Conservation (phyloP, 1,140 invertebrate species). For the Zophobas morio region DNA sequence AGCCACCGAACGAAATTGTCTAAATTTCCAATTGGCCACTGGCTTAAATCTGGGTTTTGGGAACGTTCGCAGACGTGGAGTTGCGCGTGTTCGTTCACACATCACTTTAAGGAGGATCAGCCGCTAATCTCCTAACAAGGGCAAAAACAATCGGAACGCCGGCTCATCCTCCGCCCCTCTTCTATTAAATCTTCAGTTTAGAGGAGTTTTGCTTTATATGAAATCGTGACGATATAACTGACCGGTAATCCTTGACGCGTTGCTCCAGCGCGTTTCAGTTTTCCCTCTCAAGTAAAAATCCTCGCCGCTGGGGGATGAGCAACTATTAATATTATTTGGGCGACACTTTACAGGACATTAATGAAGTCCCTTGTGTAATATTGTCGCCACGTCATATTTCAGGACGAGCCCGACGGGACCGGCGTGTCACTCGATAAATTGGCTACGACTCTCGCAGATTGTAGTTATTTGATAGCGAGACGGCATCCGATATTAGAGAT, state of each 20-base stretch:
- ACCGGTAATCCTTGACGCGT: conserved; percentile 22
- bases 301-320: conserved; percentile 45
- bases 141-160: conserved; percentile 64
- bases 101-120: conserved; percentile 64
- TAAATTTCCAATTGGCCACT: not conserved
- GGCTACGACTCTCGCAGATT: conserved; percentile 56
- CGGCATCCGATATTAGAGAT: conserved; percentile 44
- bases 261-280: conserved; percentile 11
- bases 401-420: conserved; percentile 55
- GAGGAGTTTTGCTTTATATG: conserved; percentile 17
- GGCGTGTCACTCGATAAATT: conserved; percentile 65
- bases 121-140: conserved; percentile 65
- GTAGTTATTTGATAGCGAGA: conserved; percentile 54
- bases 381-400: conserved; percentile 68
- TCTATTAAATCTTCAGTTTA: conserved; percentile 50
- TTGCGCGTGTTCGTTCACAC: conserved; percentile 63
- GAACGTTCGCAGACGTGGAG: conserved; percentile 30
- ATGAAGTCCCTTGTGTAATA: conserved; percentile 68
- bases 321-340: conserved; percentile 68
- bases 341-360: conserved; percentile 68
- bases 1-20: not conserved
- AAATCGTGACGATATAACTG: conserved; percentile 34
- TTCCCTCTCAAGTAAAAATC: conserved; percentile 35
- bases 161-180: conserved; percentile 48
- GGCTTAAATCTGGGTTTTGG: conserved; percentile 41